A percentile compares a stretch with the other conserved stretches of the same genome.
Evolutionary conservation across 2,113 vertebrate genomes (phyloP).

Genomic region (Tragelaphus strepsiceros): DNA sequence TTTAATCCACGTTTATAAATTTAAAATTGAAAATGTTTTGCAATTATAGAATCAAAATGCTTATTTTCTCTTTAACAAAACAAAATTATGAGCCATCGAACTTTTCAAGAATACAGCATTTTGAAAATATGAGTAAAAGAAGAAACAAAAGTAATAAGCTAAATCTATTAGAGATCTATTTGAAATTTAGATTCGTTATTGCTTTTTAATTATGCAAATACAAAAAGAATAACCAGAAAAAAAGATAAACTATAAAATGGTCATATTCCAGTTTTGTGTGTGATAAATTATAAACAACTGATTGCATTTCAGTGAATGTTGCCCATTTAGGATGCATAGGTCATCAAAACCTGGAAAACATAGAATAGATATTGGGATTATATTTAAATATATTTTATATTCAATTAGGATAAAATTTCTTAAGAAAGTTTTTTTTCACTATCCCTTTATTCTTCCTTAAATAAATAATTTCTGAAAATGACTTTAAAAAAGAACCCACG

Average conservation of each 20-base stretch:
- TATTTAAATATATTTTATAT: background rate
- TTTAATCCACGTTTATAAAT: background rate
- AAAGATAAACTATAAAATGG: background rate
- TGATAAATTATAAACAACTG: background rate
- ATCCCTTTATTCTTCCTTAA: background rate
- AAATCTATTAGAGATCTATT: background rate
- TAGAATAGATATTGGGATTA: background rate
- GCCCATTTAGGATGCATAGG: background rate
- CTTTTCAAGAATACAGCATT: constrained; percentile 17
- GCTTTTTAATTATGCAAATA: background rate
- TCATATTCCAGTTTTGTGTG: background rate
- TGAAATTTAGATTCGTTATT: background rate
- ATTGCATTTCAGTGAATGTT: background rate
- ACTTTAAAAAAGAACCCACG: background rate
- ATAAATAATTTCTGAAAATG: background rate
- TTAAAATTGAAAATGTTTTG: background rate
- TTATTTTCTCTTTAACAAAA: constrained; percentile 2
- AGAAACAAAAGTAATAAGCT: background rate
- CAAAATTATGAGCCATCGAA: background rate
- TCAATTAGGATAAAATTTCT: background rate
- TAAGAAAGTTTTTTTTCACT: background rate
- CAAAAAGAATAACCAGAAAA: background rate
- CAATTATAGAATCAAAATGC: background rate
- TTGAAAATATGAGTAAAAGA: background rate
- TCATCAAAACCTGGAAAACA: constrained; percentile 21